These are phyloP conservation scores for Agrypnus murinus DNA, from an alignment of 2,888 invertebrate species.

Conservation along the genomic window DNA sequence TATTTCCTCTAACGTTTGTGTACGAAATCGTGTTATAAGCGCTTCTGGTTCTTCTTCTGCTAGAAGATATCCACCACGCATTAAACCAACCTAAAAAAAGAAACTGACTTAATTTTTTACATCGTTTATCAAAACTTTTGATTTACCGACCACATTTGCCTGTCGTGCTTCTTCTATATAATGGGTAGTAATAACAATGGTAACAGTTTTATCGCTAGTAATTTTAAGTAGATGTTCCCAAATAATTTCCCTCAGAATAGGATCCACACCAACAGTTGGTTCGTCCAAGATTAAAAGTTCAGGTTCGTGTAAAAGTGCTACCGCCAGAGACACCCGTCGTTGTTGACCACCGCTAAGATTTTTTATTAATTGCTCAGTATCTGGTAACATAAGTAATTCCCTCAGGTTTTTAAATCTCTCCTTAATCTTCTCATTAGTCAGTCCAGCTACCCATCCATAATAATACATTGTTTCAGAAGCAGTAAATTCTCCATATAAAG, in stretches of 20 bases:
- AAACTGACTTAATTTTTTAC: no score
- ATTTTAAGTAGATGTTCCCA: conserved; percentile 90
- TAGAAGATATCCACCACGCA: conserved; percentile 87
- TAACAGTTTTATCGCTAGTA: conserved; percentile 82
- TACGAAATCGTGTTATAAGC: conserved; percentile 81
- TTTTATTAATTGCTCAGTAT: conserved; percentile 77
- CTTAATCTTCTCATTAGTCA: conserved; percentile 78
- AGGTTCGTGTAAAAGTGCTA: conserved; percentile 91
- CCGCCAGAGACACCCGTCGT: conserved; percentile 90
- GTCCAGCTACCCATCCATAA: conserved; percentile 90
- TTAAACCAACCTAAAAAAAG: conserved; percentile 81
- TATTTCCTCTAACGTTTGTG: conserved; percentile 85
- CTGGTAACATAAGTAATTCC: conserved; percentile 85
- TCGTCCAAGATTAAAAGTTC: conserved; percentile 93
- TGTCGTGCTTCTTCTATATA: conserved; percentile 92
- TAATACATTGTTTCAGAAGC: conserved; percentile 89
- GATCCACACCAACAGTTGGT: conserved; percentile 96
- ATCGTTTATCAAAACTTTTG: not conserved
- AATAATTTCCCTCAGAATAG: conserved; percentile 87
- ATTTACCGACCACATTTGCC: conserved; percentile 80
- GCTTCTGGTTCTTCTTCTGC: conserved; percentile 87
- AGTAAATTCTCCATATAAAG: conserved; percentile 85
- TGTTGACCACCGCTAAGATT: conserved; percentile 93
- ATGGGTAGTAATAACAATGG: conserved; percentile 91
- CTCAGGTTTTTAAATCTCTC: conserved; percentile 81